A percentile compares a stretch with the other conserved stretches of the same genome.
Evolutionary conservation across 2,797 vertebrate genomes (phyloP).

Genomic region (Aphelocoma californica): DNA sequence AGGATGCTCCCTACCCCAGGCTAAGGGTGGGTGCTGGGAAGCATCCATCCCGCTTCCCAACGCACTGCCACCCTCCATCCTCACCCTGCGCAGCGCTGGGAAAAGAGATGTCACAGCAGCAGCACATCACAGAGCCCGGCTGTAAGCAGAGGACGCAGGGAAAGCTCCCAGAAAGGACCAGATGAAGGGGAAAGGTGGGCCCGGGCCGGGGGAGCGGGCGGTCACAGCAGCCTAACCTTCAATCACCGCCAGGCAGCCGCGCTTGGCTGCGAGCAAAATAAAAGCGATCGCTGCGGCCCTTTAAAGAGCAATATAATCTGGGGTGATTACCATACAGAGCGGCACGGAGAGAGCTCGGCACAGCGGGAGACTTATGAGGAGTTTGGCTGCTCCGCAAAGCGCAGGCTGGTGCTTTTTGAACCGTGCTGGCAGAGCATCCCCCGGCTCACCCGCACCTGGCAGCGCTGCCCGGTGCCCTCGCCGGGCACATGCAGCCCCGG

Average conservation of each 20-base stretch:
- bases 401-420: background rate
- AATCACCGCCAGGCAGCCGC: constrained; percentile 23
- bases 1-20: background rate
- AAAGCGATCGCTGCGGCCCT: constrained; percentile 15
- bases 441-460: background rate
- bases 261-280: constrained; percentile 9
- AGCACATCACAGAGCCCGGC: background rate
- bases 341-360: background rate
- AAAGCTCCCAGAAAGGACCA: background rate
- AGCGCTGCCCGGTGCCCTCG: background rate
- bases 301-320: constrained; percentile 45
- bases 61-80: fast-evolving
- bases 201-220: background rate
- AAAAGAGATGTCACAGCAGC: background rate
- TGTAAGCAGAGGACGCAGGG: fast-evolving
- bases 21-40: background rate
- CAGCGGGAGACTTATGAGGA: constrained; percentile 16
- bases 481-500: background rate
- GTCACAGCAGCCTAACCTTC: constrained; percentile 42
- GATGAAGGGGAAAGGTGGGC: background rate
- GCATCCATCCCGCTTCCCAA: background rate
- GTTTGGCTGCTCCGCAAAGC: constrained; percentile 10
- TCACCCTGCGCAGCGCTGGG: background rate
- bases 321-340: constrained; percentile 36
- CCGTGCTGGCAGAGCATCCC: background rate